Evolutionary conservation across 2,113 vertebrate genomes (phyloP), one percentile per base, ranked within the genome.

Genomic region (Echinops telfairi): DNA sequence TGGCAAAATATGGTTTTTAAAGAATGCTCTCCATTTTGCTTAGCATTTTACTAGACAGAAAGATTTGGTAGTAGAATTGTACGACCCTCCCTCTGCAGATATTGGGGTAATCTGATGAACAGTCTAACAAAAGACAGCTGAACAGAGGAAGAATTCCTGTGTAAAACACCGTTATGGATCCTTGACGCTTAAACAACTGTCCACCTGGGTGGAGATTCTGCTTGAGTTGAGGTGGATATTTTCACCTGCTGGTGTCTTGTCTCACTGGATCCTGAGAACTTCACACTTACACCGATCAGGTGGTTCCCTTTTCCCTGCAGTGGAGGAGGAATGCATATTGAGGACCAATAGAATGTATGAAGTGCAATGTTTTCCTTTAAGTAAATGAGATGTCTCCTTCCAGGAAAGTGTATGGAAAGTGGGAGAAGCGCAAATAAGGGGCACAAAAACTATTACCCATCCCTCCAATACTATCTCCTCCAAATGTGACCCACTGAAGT

Each of bases 1-100:
- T 16, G 0, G 1, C 6, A 3, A 8, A 2, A 20, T 64, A 7
- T 23, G 5, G 66, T 25, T 60, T 92, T 76, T 62, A 73, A 4
- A 23, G 33, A 62, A 62, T 31, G 3, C 66, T 77, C 43, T 9
- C 64, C 31, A 29, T 33, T 64, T 47, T 15, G 3, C 70, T 10
- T 31, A 25, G 9, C 25, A 0, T 0, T 1, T 11, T 0, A 71
- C 12, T 25, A 10, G 3, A 1, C 22, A 23, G 29, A 25, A 78
- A 64, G 22, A 23, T 36, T 60, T 38, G 20, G 15, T 53, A 10
- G 40, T 33, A 57, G 82, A 29, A 16, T 64, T 66, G 8, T 40
- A 2, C 25, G n/a, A 11, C 4, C 43, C 78, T 47, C 9, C 20
- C 23, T 9, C 2, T 57, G 0, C 31, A n/a, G 19, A 15, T 57